phyloP scores from a whole-genome alignment of 2,797 vertebrate genomes.

The Pantherophis vulpinus region DNA sequence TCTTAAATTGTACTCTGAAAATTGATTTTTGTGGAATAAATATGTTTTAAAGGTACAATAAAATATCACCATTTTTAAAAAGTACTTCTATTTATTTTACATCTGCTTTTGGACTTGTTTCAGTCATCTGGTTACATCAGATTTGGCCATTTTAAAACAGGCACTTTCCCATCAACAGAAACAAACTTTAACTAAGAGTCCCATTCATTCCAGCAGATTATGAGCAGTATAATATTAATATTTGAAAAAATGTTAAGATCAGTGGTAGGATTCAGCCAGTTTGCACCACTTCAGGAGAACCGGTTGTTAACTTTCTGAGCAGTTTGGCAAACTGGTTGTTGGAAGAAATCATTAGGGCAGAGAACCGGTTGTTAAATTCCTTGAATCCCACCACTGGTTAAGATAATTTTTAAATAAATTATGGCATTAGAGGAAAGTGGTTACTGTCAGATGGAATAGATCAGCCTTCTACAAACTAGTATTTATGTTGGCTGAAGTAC shows the following conservation, averaged over 20 bases:
- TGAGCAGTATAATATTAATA: neutral
- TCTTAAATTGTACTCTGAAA: neutral
- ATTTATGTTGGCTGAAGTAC: neutral
- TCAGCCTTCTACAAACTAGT: neutral
- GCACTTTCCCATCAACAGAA: neutral
- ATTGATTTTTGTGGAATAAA: neutral
- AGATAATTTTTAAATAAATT: neutral
- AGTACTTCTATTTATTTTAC: neutral
- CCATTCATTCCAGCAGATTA: neutral
- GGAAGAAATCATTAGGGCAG: no score
- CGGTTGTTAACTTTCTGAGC: no score
- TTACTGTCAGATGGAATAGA: neutral
- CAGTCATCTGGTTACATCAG: neutral
- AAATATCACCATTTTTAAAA: neutral
- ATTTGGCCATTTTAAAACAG: neutral
- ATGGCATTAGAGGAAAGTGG: neutral
- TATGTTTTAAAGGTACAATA: neutral
- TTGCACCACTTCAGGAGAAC: no score
- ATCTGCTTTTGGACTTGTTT: neutral
- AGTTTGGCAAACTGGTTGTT: no score
- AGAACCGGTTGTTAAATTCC: no score
- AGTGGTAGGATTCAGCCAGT: no score
- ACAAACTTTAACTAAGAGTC: neutral
- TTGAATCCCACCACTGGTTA: no score
- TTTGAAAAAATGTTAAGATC: neutral